Evolutionary conservation across 2,888 invertebrate genomes (phyloP).

Genomic region (Limnephilus rhombicus): DNA sequence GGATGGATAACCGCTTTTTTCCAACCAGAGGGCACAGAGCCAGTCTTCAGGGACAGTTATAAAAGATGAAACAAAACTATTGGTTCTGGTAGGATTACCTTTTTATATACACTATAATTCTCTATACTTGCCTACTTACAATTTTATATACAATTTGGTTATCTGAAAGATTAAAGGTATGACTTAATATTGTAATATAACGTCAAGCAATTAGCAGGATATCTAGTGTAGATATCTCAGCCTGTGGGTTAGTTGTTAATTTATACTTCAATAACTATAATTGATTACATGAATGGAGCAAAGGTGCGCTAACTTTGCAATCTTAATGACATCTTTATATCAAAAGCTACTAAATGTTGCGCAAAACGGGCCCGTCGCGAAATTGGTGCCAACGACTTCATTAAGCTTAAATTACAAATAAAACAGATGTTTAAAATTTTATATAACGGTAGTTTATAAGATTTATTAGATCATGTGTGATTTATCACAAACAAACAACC

Average conservation of each 20-base stretch:
- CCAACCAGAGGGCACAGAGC: too few species aligned
- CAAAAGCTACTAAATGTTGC: background rate
- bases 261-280: background rate
- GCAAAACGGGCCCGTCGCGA: constrained; percentile 20
- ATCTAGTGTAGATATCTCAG: background rate
- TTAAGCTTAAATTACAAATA: constrained; percentile 4
- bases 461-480: background rate
- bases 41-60: too few species aligned
- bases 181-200: background rate
- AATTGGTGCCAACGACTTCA: constrained; percentile 38
- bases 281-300: background rate
- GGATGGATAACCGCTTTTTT: too few species aligned
- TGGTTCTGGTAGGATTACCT: background rate
- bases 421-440: background rate
- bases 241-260: background rate
- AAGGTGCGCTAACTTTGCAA: background rate
- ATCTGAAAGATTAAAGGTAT: background rate
- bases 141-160: background rate
- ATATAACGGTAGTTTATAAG: background rate
- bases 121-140: background rate
- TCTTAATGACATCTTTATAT: constrained; percentile 5
- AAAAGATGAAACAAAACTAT: background rate
- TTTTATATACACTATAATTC: background rate
- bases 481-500: background rate
- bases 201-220: background rate